phyloP scores from a whole-genome alignment of 2,797 vertebrate genomes.

The Hyperoplus lanceolatus region DNA sequence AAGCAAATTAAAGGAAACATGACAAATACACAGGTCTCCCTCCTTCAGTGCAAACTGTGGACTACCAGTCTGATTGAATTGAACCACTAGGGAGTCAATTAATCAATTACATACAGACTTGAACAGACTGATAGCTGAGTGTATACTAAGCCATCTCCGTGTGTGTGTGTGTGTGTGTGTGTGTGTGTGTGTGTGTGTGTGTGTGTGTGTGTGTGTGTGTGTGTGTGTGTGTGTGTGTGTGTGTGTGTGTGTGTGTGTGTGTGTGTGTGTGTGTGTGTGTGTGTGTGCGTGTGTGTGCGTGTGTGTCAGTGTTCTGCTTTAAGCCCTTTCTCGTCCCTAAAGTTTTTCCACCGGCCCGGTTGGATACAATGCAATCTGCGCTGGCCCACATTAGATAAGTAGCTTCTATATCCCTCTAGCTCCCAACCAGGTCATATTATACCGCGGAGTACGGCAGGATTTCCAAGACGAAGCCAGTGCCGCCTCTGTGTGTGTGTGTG shows the following conservation, averaged over 20 bases:
- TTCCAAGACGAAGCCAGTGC: slow-evolving; percentile 5
- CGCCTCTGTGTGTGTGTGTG: too few species aligned
- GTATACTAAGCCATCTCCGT: slow-evolving; percentile 37
- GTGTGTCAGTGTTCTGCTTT: slow-evolving; percentile 45
- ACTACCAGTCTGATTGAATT: background rate
- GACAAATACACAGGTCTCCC: slow-evolving; percentile 15
- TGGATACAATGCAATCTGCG: slow-evolving; percentile 69
- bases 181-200: too few species aligned
- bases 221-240: too few species aligned
- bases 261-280: too few species aligned
- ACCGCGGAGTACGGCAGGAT: slow-evolving; percentile 50
- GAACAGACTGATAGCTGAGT: slow-evolving; percentile 10
- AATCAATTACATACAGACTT: slow-evolving; percentile 34
- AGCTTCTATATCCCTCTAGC: slow-evolving; percentile 41
- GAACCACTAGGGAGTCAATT: slow-evolving; percentile 27
- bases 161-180: too few species aligned
- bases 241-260: too few species aligned
- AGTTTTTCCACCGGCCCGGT: slow-evolving; percentile 49
- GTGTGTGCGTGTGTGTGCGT: too few species aligned
- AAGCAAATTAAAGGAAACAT: slow-evolving; percentile 22
- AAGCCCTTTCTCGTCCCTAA: slow-evolving; percentile 63
- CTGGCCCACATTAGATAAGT: slow-evolving; percentile 71
- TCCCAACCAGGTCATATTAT: slow-evolving; percentile 73
- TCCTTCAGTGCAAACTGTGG: background rate
- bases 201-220: too few species aligned